Base-by-base conservation (phyloP, 2,797 vertebrate species). In the Cirrhinus mrigala region DNA sequence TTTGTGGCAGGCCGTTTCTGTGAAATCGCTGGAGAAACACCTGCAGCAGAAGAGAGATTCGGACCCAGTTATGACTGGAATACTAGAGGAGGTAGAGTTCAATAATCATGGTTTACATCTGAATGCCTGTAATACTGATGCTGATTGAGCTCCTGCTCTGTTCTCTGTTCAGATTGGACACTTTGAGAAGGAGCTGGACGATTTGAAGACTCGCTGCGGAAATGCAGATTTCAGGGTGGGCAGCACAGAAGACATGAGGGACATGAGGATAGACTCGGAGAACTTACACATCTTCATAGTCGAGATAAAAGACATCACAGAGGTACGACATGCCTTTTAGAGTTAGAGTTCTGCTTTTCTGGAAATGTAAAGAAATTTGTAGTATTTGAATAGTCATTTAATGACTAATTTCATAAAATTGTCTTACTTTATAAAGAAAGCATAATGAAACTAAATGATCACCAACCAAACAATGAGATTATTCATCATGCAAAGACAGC, bases 251-350 rank as follows among this genome's bases (percentile, higher is more conserved):
- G 96, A 99, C 91, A 97, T 98, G 97, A 97, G 94, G 90, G 89
- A 91, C 50, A 88, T 99, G 86, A 93, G 96, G 74, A 96, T 94
- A 0, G 97, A 97, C 40, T 96, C 97, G 0, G 96, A 97, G 1
- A 94, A 96, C 81, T 91, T 98, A 29, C 95, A 97, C 81, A 87
- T 94, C 81, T 99, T 99, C 88, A 96, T 97, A 5, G 87, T 97
- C 90, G 97, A 99, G 92, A 98, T 99, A 68, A 98, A 97, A 86
- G 98, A 99, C 91, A 97, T 97, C 27, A 99, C 98, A 0, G 98
- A 99, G 97, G 98, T 98, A 88, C 3, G 5, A 1, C 27, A 46
- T 60, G 58, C 58, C 6, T 46, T 46, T 46, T 46, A 46, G 44
- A 46, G 3, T 10, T 10, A 12, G 11, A 4, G n/a, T 58, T 10